Conservation (phyloP, 2,797 vertebrate species). For the Decapterus maruadsi region DNA sequence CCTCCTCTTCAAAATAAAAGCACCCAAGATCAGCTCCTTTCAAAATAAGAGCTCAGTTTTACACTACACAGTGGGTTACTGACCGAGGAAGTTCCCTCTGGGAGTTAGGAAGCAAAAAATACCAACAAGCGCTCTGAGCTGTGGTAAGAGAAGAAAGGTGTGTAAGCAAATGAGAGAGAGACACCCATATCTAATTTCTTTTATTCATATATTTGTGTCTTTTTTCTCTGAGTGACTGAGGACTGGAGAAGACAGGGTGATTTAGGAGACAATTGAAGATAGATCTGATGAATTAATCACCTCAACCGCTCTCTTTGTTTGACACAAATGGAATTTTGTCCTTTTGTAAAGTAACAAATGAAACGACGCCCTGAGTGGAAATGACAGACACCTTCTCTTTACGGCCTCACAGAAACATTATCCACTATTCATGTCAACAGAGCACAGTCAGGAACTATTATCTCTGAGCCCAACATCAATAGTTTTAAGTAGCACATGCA, state of each 20-base stretch:
- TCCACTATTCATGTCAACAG: constrained; percentile 24
- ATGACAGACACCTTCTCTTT: constrained; percentile 27
- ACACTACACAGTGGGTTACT: neutral
- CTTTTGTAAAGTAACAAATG: constrained; percentile 22
- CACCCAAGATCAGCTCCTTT: constrained; percentile 64
- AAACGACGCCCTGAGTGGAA: constrained; percentile 28
- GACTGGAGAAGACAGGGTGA: neutral
- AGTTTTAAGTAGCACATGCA: constrained; percentile 27
- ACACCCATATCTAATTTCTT: constrained; percentile 25
- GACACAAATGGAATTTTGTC: constrained; percentile 12
- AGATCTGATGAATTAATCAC: constrained; percentile 29
- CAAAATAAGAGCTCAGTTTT: constrained; percentile 88
- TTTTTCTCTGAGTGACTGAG: neutral
- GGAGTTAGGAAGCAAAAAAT: constrained; percentile 21
- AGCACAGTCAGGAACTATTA: constrained; percentile 34
- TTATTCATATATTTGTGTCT: neutral
- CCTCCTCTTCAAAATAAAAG: constrained; percentile 79
- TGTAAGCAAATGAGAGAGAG: neutral
- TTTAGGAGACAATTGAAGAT: constrained; percentile 4
- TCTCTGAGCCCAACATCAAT: constrained; percentile 22
- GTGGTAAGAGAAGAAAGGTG: neutral
- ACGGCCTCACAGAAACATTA: constrained; percentile 42
- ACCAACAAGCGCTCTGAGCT: constrained; percentile 12
- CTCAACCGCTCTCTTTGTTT: constrained; percentile 18
- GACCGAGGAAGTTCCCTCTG: constrained; percentile 33